Evolutionary conservation across 2,113 vertebrate species (phyloP).

Genomic region (Lates calcarifer): DNA sequence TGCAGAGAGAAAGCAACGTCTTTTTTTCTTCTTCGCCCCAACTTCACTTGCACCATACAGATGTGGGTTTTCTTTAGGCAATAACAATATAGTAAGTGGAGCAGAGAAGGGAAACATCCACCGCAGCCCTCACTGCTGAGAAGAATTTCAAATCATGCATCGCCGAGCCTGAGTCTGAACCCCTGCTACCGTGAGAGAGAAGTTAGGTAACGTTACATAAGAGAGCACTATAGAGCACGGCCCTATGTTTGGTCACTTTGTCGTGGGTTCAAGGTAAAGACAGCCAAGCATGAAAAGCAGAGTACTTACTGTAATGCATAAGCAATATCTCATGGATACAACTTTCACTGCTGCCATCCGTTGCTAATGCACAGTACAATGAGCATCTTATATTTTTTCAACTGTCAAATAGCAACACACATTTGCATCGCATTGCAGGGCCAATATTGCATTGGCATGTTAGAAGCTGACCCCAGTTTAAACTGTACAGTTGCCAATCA

Average conservation of each 20-base stretch:
- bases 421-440: too few relatives aligned
- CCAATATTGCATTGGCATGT: neutral
- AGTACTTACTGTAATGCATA: neutral
- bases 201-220: constrained; percentile 40
- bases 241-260: constrained; percentile 12
- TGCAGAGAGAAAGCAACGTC: constrained; percentile 16
- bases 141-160: constrained; percentile 53
- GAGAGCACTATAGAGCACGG: neutral
- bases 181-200: constrained; percentile 18
- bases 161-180: constrained; percentile 39
- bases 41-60: constrained; percentile 12
- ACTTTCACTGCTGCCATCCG: neutral
- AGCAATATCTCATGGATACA: neutral
- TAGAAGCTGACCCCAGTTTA: constrained; percentile 5
- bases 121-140: constrained; percentile 14
- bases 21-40: neutral
- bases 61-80: constrained; percentile 32
- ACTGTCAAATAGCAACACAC: constrained; percentile 27
- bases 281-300: neutral
- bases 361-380: neutral
- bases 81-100: constrained; percentile 44
- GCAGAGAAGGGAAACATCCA: constrained; percentile 29
- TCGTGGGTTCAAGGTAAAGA: constrained; percentile 28
- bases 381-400: constrained; percentile 18
- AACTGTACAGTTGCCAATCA: neutral